Percentiles rank a stretch among this genome's conserved stretches.
Evolutionary conservation across 1,140 invertebrate genomes (phyloP).

Genomic region (Microvelia longipes): DNA sequence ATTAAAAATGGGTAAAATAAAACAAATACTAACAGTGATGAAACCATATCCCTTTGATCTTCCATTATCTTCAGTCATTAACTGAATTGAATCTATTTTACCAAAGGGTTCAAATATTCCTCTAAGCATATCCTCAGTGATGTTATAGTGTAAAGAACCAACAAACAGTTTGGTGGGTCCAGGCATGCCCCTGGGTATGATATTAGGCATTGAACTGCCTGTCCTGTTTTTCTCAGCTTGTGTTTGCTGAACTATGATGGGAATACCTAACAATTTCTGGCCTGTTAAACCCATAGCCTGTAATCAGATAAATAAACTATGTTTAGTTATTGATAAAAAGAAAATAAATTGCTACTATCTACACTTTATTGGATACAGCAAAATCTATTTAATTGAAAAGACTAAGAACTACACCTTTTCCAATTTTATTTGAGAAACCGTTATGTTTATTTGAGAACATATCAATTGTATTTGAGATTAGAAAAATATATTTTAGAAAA

Average conservation of each 20-base stretch:
- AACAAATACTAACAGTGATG: slow-evolving; percentile 61
- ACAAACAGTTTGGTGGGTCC: slow-evolving; percentile 96
- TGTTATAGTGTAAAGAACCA: slow-evolving; percentile 95
- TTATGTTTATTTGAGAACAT: too few species aligned
- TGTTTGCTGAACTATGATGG: slow-evolving; percentile 95
- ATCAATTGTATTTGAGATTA: too few species aligned
- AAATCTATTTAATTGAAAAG: too few species aligned
- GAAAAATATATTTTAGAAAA: too few species aligned
- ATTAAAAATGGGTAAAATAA: too few species aligned
- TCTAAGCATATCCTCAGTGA: slow-evolving; percentile 95
- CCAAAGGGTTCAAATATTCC: slow-evolving; percentile 99
- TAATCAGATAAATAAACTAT: slow-evolving; percentile 17
- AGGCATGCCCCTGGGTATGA: slow-evolving; percentile 59
- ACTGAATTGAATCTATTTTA: slow-evolving; percentile 91
- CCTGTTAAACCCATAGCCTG: slow-evolving; percentile 90
- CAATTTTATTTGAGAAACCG: too few species aligned
- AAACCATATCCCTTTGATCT: slow-evolving; percentile 96
- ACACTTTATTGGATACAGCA: too few species aligned
- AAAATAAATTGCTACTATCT: too few species aligned
- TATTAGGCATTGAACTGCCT: slow-evolving; percentile 66
- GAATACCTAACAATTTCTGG: slow-evolving; percentile 90
- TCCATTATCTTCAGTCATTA: slow-evolving; percentile 90
- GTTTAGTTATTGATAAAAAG: too few species aligned
- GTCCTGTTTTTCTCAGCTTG: slow-evolving; percentile 96
- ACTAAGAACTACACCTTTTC: too few species aligned